Evolutionary conservation across 2,113 vertebrate genomes (phyloP).

Genomic region (Larimichthys crocea): DNA sequence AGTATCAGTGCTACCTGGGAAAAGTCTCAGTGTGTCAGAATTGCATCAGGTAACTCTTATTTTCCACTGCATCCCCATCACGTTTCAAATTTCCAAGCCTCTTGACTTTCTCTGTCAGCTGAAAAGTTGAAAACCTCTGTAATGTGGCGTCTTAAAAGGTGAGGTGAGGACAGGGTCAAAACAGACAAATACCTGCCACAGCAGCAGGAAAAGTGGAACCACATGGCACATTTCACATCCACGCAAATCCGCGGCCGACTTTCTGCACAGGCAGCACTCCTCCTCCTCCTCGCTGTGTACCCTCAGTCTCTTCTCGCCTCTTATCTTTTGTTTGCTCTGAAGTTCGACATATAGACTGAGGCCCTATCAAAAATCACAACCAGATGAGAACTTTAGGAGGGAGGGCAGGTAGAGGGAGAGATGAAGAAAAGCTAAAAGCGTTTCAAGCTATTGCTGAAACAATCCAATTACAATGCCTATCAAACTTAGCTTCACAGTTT

Average conservation of each 20-base stretch:
- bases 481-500: constrained; percentile 99
- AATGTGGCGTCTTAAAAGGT: constrained; percentile 57
- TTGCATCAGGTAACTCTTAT: constrained; percentile 43
- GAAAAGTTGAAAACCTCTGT: constrained; percentile 62
- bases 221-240: constrained; percentile 54
- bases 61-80: constrained; percentile 27
- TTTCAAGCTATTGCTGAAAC: constrained; percentile 97
- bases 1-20: not conserved
- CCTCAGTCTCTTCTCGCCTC: constrained; percentile 16
- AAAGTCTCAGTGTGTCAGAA: constrained; percentile 12
- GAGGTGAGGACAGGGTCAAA: constrained; percentile 56
- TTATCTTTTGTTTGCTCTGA: constrained; percentile 79
- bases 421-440: constrained; percentile 84
- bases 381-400: constrained; percentile 62
- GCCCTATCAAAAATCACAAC: constrained; percentile 87
- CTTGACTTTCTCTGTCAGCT: constrained; percentile 54
- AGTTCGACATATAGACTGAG: constrained; percentile 73
- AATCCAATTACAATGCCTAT: constrained; percentile 99
- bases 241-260: constrained; percentile 47
- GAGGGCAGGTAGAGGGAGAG: constrained; percentile 55
- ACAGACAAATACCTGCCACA: constrained; percentile 57
- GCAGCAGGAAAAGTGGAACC: constrained; percentile 54
- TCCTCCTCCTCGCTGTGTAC: not conserved
- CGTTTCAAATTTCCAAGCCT: constrained; percentile 29
- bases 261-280: constrained; percentile 67